Conservation (phyloP, 2,113 vertebrate species). For the Nibea coibor region DNA sequence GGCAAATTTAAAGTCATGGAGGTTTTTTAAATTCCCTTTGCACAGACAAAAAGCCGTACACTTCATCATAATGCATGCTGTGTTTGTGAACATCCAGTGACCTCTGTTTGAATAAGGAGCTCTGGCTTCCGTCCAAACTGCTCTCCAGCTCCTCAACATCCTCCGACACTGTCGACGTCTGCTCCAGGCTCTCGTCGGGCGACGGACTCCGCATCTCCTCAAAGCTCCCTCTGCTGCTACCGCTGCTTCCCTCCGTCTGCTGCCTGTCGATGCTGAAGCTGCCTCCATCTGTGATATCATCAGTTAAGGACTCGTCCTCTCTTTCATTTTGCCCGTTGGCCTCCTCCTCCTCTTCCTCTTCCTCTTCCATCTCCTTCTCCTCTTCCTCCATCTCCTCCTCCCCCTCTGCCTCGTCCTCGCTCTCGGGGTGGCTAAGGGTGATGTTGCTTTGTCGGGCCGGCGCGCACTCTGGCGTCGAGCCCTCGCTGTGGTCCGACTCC, state of each 20-base stretch:
- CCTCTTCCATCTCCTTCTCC: not conserved
- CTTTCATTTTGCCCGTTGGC: slow-evolving; percentile 42
- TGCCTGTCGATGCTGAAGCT: slow-evolving; percentile 31
- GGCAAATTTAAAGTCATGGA: not conserved
- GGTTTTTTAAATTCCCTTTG: not conserved
- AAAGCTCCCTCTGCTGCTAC: slow-evolving; percentile 61
- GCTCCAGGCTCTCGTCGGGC: slow-evolving; percentile 71
- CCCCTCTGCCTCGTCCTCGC: slow-evolving; percentile 49
- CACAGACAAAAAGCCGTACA: not conserved
- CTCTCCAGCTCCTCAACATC: slow-evolving; percentile 82
- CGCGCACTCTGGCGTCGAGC: slow-evolving; percentile 10
- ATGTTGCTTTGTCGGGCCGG: slow-evolving; percentile 61
- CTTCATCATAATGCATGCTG: not conserved
- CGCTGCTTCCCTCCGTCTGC: slow-evolving; percentile 35
- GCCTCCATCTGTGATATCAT: slow-evolving; percentile 60
- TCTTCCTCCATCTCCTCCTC: not conserved
- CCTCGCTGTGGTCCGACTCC: slow-evolving; percentile 78
- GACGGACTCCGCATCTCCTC: slow-evolving; percentile 72
- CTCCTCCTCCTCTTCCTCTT: slow-evolving; percentile 49
- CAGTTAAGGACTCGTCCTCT: slow-evolving; percentile 60
- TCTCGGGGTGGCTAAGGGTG: slow-evolving; percentile 67
- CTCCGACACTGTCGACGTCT: slow-evolving; percentile 73
- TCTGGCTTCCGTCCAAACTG: slow-evolving; percentile 77
- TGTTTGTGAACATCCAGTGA: slow-evolving; percentile 44
- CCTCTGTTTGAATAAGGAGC: slow-evolving; percentile 80